Evolutionary conservation across 1,140 invertebrate genomes (phyloP), one percentile per base, ranked within the genome.

Genomic region (Tachypleus tridentatus): DNA sequence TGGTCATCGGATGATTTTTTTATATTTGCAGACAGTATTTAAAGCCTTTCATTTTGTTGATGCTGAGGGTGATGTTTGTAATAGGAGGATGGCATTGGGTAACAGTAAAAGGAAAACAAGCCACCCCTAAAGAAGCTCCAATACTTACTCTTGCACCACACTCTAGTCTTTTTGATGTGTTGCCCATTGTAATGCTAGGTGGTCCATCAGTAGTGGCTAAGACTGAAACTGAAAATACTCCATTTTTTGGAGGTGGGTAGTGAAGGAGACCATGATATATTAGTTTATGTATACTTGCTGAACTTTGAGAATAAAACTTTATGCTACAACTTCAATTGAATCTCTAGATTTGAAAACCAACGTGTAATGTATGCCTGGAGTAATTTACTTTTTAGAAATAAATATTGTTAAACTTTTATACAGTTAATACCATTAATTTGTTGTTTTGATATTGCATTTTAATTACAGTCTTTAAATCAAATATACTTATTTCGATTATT

Each of bases 171-270:
- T 88, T 91, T 78, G 93, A 95, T 78, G 87, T 89, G 62, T 83
- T 95, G 66, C 83, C 86, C 66, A 85, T 91, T 66, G 84, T 91
- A 66, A 83, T 85, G 69, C 82, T 92, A 65, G 85, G 86, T 49
- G 87, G 87, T 48, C 89, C 91, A 4, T 89, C 87, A 73, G 87
- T 93, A 74, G 91, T 96, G 68, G 89, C 89, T 64, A 94, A 92
- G 75, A 85, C 84, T 29, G 88, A 90, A 75, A 86, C 86, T 50
- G 83, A 85, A 52, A 77, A 82, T 64, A 82, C 91, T 71, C 88
- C 89, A 56, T 81, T 94, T 73, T 89, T 94, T 78, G 93, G 91
- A 84, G 89, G 91, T 90, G 90, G 73, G 83, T 64, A 58, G 29
- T 66, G 4, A 58, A 58, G 47, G 57, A 58, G 47, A 29, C 29